These are phyloP conservation scores for Helicolenus hilgendorfi DNA, from an alignment of 2,797 vertebrate species.

Conservation along the genomic window DNA sequence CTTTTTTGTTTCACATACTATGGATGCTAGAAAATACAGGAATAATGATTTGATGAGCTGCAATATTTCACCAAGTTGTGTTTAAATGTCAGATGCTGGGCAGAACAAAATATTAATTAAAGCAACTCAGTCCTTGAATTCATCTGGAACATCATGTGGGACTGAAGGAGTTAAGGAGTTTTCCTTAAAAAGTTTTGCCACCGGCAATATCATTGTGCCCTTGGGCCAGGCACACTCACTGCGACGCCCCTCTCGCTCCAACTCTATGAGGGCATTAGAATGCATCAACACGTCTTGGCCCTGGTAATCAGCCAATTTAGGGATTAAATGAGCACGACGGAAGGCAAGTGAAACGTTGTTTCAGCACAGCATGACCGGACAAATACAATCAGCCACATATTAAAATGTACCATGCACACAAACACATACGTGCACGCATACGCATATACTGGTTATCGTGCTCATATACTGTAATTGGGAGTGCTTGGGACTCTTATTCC, in stretches of 20 bases:
- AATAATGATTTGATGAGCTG: background rate
- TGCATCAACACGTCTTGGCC: conserved; percentile 22
- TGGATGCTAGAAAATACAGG: background rate
- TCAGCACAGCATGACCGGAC: conserved; percentile 50
- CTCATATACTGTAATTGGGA: conserved; percentile 31
- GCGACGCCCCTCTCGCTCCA: background rate
- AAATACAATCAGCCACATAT: conserved; percentile 64
- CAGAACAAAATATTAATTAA: background rate
- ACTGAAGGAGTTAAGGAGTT: conserved; percentile 3
- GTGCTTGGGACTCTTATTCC: conserved; percentile 41
- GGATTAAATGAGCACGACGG: conserved; percentile 54
- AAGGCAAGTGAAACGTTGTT: conserved; percentile 55
- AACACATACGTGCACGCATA: background rate
- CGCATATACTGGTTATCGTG: background rate
- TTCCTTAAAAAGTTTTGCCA: conserved; percentile 27
- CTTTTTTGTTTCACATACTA: background rate
- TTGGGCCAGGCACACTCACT: conserved; percentile 44
- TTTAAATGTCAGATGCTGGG: background rate
- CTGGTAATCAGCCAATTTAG: conserved; percentile 60
- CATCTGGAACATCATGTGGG: background rate
- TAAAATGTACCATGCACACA: background rate
- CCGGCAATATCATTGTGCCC: conserved; percentile 26
- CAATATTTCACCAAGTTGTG: background rate
- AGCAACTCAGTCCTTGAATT: background rate
- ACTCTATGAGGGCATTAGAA: conserved; percentile 28